Base-by-base conservation (phyloP, 2,888 invertebrate species). In the Diaprepes abbreviatus region DNA sequence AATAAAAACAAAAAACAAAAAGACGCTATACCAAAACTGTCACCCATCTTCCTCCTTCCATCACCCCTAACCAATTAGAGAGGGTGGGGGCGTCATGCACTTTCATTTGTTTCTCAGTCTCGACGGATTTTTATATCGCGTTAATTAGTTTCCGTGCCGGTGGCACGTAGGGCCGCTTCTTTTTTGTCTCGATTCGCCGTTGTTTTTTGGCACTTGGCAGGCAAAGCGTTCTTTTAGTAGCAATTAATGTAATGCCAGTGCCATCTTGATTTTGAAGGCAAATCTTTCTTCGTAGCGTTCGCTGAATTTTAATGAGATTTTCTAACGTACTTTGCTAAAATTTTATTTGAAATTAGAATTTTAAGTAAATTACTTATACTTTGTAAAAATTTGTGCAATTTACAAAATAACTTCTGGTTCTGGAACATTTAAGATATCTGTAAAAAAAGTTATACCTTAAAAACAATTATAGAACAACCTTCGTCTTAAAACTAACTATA, bases 81-180 rank as follows among this genome's bases (percentile, higher is more conserved):
- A 21, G 57, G 33, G 59, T 40, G 50, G 21, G 40, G 40, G 63
- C 31, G 52, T 59, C 67, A 54, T 76, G 79, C 80, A 82, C 83
- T 83, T 83, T 83, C 83, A 83, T 83, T 83, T 82, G 83, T 82
- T 82, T 81, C 80, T 33, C 35, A 54, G 81, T 82, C 83, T 82
- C 83, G 81, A 78, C 82, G 83, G 84, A 84, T 85, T 85, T 85
- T 85, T 85, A 84, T 83, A 81, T 81, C 81, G 79, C 83, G 79
- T 83, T 85, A 85, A 85, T 85, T 85, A 84, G 83, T 84, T 85
- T 83, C 82, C 50, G 10, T 31, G 48, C 31, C 17, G 63, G 77
- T 64, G 79, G 82, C 84, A 83, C 84, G 83, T 84, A 70, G 64
- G 43, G 33, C 19, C 63, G 57, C 63, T 58, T 33, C 50, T 60